A percentile compares a stretch with the other conserved stretches of the same genome.
Evolutionary conservation across 2,113 vertebrate species (phyloP).

Genomic region (Nesogale talazaci): DNA sequence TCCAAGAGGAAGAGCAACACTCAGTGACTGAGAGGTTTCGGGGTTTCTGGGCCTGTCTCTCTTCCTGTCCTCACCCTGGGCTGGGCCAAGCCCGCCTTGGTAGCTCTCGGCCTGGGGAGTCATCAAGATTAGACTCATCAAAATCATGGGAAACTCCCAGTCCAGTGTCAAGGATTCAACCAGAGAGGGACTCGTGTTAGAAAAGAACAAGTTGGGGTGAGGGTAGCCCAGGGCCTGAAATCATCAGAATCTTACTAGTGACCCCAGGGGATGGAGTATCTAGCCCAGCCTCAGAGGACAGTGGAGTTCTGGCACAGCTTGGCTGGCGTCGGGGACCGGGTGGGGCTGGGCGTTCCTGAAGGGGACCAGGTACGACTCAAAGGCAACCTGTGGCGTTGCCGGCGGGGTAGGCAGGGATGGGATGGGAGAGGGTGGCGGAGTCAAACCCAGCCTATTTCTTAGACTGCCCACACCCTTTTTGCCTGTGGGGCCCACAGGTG

Average conservation of each 20-base stretch:
- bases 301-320: not conserved
- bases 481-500: not conserved
- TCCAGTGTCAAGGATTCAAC: not conserved
- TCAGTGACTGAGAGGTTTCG: not conserved
- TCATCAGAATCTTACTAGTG: not conserved
- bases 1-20: not conserved
- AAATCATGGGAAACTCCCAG: not conserved
- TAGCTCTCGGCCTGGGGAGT: not conserved
- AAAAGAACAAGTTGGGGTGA: not conserved
- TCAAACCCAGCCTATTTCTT: not conserved
- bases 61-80: not conserved
- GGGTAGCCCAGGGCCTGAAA: not conserved
- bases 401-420: not conserved
- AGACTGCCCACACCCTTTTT: not conserved
- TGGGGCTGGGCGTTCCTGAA: not conserved
- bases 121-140: not conserved
- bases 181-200: not conserved
- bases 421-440: not conserved
- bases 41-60: not conserved
- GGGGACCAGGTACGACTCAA: not conserved
- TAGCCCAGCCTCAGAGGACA: no score
- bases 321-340: not conserved
- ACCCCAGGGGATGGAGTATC: not conserved
- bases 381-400: not conserved
- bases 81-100: not conserved